Evolutionary conservation across 2,888 invertebrate genomes (phyloP).

Genomic region (Acronicta psi): DNA sequence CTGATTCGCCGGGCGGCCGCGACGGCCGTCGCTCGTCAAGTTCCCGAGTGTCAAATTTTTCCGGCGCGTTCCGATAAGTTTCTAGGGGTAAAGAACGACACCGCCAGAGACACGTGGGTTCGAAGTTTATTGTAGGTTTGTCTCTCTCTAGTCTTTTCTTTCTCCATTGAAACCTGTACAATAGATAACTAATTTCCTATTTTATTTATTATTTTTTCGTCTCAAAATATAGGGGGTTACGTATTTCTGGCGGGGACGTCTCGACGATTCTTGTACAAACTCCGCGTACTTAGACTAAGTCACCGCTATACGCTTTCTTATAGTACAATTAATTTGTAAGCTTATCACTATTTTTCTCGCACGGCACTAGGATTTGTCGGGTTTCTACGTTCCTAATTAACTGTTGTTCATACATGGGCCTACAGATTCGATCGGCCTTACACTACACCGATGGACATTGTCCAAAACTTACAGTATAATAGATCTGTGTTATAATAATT

Average conservation of each 20-base stretch:
- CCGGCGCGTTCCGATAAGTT: constrained; percentile 70
- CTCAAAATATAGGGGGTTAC: constrained; percentile 14
- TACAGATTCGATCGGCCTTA: constrained; percentile 48
- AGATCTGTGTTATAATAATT: constrained; percentile 33
- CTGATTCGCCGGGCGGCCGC: constrained; percentile 77
- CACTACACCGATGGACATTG: constrained; percentile 16
- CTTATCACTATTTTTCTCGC: constrained; percentile 60
- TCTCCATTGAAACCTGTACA: constrained; percentile 12
- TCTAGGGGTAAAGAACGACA: constrained; percentile 31
- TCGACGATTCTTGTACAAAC: constrained; percentile 47
- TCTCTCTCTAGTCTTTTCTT: constrained; percentile 6
- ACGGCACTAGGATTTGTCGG: constrained; percentile 64
- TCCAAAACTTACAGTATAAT: constrained; percentile 33
- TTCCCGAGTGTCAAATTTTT: constrained; percentile 76
- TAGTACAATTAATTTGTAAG: constrained; percentile 76
- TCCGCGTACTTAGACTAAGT: constrained; percentile 62
- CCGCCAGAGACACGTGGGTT: constrained; percentile 20
- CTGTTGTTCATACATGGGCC: constrained; percentile 47
- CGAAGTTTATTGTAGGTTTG: constrained; percentile 2
- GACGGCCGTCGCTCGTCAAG: constrained; percentile 43
- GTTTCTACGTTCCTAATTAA: constrained; percentile 61
- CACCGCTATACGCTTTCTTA: constrained; percentile 75
- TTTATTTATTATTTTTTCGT: constrained; percentile 8
- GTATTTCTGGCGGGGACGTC: constrained; percentile 30
- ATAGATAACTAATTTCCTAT: constrained; percentile 16